Evolutionary conservation across 2,797 vertebrate genomes (phyloP), one percentile per base, ranked within the genome.

Genomic region (Lophotriccus pileatus): DNA sequence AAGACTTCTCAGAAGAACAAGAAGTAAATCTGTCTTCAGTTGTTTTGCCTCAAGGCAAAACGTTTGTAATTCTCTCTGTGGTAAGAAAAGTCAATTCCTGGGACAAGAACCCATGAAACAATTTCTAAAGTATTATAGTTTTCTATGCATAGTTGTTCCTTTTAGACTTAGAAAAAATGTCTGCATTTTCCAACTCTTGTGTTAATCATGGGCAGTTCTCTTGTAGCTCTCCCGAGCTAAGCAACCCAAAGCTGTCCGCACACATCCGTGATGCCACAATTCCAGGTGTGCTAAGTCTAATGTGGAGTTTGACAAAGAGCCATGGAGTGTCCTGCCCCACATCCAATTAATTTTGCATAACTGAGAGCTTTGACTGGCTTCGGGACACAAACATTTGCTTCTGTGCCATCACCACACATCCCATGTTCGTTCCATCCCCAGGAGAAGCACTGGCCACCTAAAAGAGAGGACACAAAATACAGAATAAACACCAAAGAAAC

Each of bases 381-480:
- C 1, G 99, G 99, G 79, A 95, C 73, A 66, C 13, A 72, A 89
- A 99, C 16, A 14, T 99, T 97, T 67, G 79, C 94, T 96, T 98
- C 97, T 4, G 97, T 98, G 91, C 98, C 98, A 20, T 98, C 98
- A 50, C 99, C 99, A 34, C 99, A 99, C 99, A 99, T 99, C 21
- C 99, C 99, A 1, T 99, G 99, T 85, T 99, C 99, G 3, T 99
- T 99, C 99, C 99, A 99, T 90, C 99, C 99, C 99, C 99, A 99
- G 23, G 99, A 99, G 90, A 98, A 92, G 80, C 99, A 98, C 9
- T 21, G n/a, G 11, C 91, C 97, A 77, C 97, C 99, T 99, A 95
- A 30, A 82, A 82, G 47, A 95, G 59, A 97, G 30, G 70, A 69
- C 23, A 88, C 10, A 94, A 84, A 94, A 89, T 3, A 59, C 3